A percentile compares a stretch with the other conserved stretches of the same genome.
These are phyloP conservation scores for Leptogaster cylindrica DNA, from an alignment of 2,888 invertebrate genomes.

Conservation along the genomic window DNA sequence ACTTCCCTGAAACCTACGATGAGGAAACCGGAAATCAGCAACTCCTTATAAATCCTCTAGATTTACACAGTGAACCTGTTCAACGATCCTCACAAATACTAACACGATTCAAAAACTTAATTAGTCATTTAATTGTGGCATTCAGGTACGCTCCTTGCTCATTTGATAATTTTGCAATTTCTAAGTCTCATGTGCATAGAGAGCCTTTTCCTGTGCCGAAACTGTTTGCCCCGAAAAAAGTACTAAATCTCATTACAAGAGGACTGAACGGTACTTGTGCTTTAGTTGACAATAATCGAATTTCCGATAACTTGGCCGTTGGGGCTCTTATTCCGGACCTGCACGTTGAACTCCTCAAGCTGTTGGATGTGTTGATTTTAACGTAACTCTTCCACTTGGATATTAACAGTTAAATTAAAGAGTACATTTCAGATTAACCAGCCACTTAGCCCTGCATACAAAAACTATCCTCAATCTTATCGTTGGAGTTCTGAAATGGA, in stretches of 20 bases:
- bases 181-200: too few species aligned
- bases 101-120: slow-evolving; percentile 51
- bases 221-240: slow-evolving; percentile 51
- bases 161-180: not conserved
- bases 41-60: slow-evolving; percentile 44
- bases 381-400: slow-evolving; percentile 48
- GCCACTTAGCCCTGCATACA: slow-evolving; percentile 52
- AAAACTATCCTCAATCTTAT: slow-evolving; percentile 51
- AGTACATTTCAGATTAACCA: slow-evolving; percentile 49
- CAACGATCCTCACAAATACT: slow-evolving; percentile 51
- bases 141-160: slow-evolving; percentile 51
- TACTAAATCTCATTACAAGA: slow-evolving; percentile 53
- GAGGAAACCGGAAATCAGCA: slow-evolving; percentile 46
- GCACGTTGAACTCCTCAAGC: slow-evolving; percentile 51
- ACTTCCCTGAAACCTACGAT: slow-evolving; percentile 52
- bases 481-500: slow-evolving; percentile 54
- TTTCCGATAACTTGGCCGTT: slow-evolving; percentile 53
- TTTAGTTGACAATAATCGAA: slow-evolving; percentile 52
- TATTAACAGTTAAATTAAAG: not conserved
- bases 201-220: slow-evolving; percentile 56
- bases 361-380: slow-evolving; percentile 51
- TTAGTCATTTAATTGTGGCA: slow-evolving; percentile 50
- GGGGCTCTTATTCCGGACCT: slow-evolving; percentile 53
- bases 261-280: slow-evolving; percentile 53
- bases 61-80: slow-evolving; percentile 52